Conservation (phyloP, 2,888 invertebrate species). For the Acanthopleura granulata region DNA sequence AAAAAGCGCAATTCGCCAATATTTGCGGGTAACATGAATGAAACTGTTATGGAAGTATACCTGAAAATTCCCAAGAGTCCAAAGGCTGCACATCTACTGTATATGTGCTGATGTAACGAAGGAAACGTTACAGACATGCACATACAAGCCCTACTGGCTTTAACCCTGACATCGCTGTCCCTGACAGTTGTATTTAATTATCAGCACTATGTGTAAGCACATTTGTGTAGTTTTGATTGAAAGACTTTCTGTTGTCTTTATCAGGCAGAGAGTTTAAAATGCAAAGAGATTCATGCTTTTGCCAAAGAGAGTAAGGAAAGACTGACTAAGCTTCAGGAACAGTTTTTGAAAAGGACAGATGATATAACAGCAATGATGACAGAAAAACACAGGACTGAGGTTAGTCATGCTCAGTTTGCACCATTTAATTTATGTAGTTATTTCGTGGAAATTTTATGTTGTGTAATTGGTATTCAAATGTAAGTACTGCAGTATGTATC, state of each 20-base stretch:
- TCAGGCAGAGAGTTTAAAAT: constrained; percentile 35
- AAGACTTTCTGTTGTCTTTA: not conserved
- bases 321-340: constrained; percentile 56
- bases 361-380: constrained; percentile 57
- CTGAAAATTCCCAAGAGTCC: no score
- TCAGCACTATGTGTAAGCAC: no score
- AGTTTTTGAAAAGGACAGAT: constrained; percentile 52
- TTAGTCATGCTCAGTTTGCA: constrained; percentile 21
- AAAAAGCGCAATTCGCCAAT: no score
- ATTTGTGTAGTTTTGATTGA: no score
- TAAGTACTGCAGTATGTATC: not conserved
- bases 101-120: no score
- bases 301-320: constrained; percentile 51
- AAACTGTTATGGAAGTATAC: no score
- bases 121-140: no score
- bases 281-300: constrained; percentile 46
- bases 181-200: no score
- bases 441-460: not conserved
- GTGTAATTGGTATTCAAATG: not conserved
- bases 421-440: not conserved
- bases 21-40: no score
- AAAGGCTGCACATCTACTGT: no score
- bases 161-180: no score
- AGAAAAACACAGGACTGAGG: constrained; percentile 57
- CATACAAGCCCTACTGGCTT: no score